phyloP scores from a whole-genome alignment of 2,113 vertebrate genomes.

The Nerophis ophidion region DNA sequence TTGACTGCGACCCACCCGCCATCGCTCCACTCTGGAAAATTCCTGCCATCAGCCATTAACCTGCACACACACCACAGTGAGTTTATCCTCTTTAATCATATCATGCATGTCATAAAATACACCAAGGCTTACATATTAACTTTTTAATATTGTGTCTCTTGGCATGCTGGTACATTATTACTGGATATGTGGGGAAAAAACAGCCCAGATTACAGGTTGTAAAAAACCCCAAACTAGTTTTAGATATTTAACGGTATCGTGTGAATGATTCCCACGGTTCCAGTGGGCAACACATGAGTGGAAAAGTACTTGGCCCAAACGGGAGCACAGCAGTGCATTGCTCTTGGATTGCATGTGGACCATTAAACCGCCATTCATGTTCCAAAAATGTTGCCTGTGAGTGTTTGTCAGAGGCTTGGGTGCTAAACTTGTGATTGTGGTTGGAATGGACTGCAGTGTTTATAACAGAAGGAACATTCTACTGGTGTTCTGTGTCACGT shows the following conservation, averaged over 20 bases:
- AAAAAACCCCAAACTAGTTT: slow-evolving; percentile 37
- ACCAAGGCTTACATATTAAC: slow-evolving; percentile 19
- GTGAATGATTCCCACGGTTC: slow-evolving; percentile 8
- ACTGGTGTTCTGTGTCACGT: neutral
- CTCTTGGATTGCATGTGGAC: slow-evolving; percentile 34
- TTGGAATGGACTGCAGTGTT: slow-evolving; percentile 18
- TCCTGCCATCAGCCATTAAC: slow-evolving; percentile 83
- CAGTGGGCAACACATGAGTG: slow-evolving; percentile 13
- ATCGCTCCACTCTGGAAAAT: slow-evolving; percentile 84
- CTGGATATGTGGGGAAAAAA: slow-evolving; percentile 12
- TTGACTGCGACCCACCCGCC: slow-evolving; percentile 79
- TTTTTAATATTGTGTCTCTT: slow-evolving; percentile 25
- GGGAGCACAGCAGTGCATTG: slow-evolving; percentile 30
- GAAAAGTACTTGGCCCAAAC: slow-evolving; percentile 29
- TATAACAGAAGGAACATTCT: neutral
- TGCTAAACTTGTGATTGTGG: slow-evolving; percentile 38
- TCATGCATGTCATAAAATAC: neutral
- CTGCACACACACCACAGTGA: slow-evolving; percentile 90
- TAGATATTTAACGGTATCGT: slow-evolving; percentile 18
- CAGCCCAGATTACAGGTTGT: slow-evolving; percentile 16
- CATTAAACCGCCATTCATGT: slow-evolving; percentile 29
- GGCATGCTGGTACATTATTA: slow-evolving; percentile 27
- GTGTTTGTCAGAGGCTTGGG: slow-evolving; percentile 6
- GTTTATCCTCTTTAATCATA: slow-evolving; percentile 36
- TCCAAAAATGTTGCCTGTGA: slow-evolving; percentile 21